Base-by-base conservation (phyloP, 2,888 invertebrate species). In the Eudasyphora cyanicolor region DNA sequence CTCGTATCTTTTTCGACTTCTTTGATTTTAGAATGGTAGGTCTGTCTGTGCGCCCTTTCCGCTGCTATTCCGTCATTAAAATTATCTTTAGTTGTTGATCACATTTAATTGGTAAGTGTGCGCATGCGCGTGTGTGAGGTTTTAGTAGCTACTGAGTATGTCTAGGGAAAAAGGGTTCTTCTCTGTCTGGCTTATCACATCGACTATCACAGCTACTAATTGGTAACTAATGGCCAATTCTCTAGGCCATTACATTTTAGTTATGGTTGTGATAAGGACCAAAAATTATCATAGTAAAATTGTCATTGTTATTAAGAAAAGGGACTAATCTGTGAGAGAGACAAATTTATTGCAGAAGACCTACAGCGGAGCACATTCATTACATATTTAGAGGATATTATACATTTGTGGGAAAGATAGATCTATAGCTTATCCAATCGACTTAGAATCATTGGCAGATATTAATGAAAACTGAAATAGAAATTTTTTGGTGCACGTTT, bases 121-220 rank as follows among this genome's bases (percentile, higher is more conserved):
- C 10, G 70, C 4, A 0, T 69, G 42, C 24, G 14, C 12, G 27
- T 27, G 57, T 27, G 57, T 57, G 57, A 1, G 21, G 21, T 54
- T 35, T 35, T 42, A 57, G 45, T 45, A 45, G 45, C 45, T 45
- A n/a, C 45, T n/a, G 45, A 29, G 6, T 38, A 27, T n/a, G n/a
- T 45, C 7, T 5, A 14, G 12, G 5, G 27, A 24, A 32, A 76
- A 75, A 77, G 75, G 70, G 76, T 80, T 76, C 19, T 27, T 27
- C 45, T 69, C 2, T 24, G 7, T 79, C 76, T n/a, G 38, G 2
- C 6, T 82, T 79, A 82, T 82, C 73, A 24, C 73, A 19, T 60
- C 67, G 27, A 24, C 19, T 73, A 78, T 81, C 75, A 69, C 76
- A 60, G 79, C 78, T 78, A 78, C 84, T 84, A 84, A 84, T 84